Evolutionary conservation across 1,140 invertebrate genomes (phyloP), one percentile per base, ranked within the genome.

Genomic region (Pectinophora gossypiella): DNA sequence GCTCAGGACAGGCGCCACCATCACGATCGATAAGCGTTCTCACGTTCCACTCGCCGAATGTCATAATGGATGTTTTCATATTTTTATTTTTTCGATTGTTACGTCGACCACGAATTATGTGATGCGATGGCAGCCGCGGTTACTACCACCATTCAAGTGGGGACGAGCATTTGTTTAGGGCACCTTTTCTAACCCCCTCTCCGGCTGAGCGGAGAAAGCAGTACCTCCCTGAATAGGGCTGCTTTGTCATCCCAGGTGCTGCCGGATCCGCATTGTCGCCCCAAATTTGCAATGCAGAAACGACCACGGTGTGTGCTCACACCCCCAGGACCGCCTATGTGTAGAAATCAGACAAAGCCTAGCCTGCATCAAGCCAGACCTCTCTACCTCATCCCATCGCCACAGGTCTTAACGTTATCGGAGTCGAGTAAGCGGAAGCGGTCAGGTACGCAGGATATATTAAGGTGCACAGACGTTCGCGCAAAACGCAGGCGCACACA

Each of bases 181-280:
- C 52, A 69, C 55, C 61, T 66, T 65, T 69, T 66, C 59, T 69
- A 69, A 54, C 43, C 54, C 51, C 58, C 32, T 55, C 61, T 53
- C 38, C 27, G 50, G 51, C 59, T 61, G 50, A 51, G 55, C 58
- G 35, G 20, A 53, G 59, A 54, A 32, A 60, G 61, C 56, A 66
- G 54, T 62, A 50, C 54, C 40, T 61, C 54, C 54, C 48, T 61
- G 49, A 61, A 61, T 57, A 63, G 57, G 48, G 63, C 58, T 63
- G 58, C 60, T 64, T 52, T 58, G 58, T 48, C 57, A 59, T 42
- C 10, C 42, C 16, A 21, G 46, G 55, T 59, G 66, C 57, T 69
- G 52, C 62, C 61, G 22, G 60, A 60, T 42, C 27, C n/a, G 1
- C 54, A 15, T 38, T 56, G 51, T 54, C 20, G 20, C 40, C 50